Evolutionary conservation across 2,888 invertebrate genomes (phyloP).

Genomic region (Yponomeuta plumbellus): DNA sequence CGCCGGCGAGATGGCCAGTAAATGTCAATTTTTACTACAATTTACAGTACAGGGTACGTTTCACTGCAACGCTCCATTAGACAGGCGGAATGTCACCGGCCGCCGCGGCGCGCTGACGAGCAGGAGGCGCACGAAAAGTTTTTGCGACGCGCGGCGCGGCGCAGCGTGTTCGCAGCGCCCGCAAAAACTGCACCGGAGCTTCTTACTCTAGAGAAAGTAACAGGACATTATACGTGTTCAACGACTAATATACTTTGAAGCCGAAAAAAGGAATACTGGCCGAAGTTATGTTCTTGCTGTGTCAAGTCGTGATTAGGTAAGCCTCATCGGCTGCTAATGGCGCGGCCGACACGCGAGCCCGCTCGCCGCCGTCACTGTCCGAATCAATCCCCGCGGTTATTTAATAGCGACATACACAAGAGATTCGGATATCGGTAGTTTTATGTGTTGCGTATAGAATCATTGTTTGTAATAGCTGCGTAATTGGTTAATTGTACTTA

Average conservation of each 20-base stretch:
- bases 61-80: conserved; percentile 50
- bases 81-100: conserved; percentile 47
- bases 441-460: conserved; percentile 7
- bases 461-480: conserved; percentile 2
- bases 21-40: conserved; percentile 23
- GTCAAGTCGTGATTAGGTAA: neutral
- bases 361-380: neutral
- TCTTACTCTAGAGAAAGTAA: conserved; percentile 14
- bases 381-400: neutral
- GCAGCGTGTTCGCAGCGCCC: conserved; percentile 6
- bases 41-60: conserved; percentile 21
- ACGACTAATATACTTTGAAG: neutral
- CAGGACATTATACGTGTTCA: conserved; percentile 15
- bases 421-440: neutral
- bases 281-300: neutral
- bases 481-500: conserved; percentile 16
- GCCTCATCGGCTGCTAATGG: neutral
- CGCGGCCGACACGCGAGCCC: neutral
- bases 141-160: conserved; percentile 37
- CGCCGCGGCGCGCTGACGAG: conserved; percentile 25
- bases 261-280: neutral
- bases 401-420: neutral
- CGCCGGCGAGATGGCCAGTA: conserved; percentile 17
- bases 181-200: conserved; percentile 13
- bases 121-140: conserved; percentile 33